phyloP scores from a whole-genome alignment of 2,797 vertebrate genomes.

The Echiichthys vipera region DNA sequence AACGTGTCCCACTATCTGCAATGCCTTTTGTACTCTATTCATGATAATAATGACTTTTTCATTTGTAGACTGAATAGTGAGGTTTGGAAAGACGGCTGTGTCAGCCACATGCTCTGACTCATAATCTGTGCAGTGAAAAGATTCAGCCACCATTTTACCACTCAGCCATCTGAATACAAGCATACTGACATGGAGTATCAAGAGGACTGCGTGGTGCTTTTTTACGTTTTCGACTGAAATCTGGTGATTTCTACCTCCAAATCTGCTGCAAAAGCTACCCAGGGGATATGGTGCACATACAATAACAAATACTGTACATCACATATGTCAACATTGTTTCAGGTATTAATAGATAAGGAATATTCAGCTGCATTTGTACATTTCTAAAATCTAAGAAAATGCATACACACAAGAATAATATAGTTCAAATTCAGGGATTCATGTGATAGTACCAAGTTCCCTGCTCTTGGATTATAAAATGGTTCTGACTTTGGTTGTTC shows the following conservation, averaged over 20 bases:
- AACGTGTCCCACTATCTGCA: slow-evolving; percentile 26
- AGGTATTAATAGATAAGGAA: neutral
- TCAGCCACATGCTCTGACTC: slow-evolving; percentile 77
- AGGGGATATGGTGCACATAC: neutral
- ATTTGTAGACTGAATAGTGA: slow-evolving; percentile 62
- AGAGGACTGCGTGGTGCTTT: slow-evolving; percentile 5
- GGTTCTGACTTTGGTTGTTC: slow-evolving; percentile 15
- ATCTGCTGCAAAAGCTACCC: neutral
- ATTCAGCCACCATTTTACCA: slow-evolving; percentile 79
- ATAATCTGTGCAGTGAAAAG: slow-evolving; percentile 76
- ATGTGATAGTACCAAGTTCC: neutral
- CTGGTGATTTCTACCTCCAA: neutral
- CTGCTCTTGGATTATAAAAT: slow-evolving; percentile 14
- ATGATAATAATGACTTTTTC: slow-evolving; percentile 62
- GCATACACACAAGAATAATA: neutral
- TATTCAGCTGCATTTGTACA: neutral
- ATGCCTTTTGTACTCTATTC: slow-evolving; percentile 23
- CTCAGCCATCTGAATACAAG: slow-evolving; percentile 55
- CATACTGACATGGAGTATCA: slow-evolving; percentile 57
- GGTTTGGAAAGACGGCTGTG: slow-evolving; percentile 70
- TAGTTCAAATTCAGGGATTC: neutral
- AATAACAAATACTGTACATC: neutral
- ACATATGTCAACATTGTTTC: neutral
- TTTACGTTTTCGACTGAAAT: slow-evolving; percentile 26
- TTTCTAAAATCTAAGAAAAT: neutral